Base-by-base conservation (phyloP, 2,797 vertebrate genomes). In the Sebastes wilsoni region DNA sequence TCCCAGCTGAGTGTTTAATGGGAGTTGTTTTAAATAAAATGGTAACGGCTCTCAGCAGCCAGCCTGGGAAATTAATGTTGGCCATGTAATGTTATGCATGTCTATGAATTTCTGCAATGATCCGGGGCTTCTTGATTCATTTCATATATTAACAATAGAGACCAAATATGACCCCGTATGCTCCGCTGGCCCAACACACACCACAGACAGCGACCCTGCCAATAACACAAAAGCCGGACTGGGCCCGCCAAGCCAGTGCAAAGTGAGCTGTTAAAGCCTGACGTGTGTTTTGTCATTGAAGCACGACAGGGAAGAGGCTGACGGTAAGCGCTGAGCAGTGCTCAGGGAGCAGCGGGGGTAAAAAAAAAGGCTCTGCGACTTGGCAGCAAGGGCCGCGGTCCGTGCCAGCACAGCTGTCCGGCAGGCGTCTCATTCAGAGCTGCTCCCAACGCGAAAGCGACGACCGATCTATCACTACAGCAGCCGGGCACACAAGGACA, bases 341-440 rank as follows among this genome's bases (percentile, higher is more conserved):
- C 77, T 91, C 77, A 80, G 90, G 90, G 92, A 92, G 83, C 85
- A 66, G 88, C 36, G 52, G 87, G 86, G 91, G 87, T 85, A 90
- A 84, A 89, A 87, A 46, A 49, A 49, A 49, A 49, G 85, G 77
- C 85, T 92, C 88, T 88, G 88, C 27, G 82, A 92, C 87, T 94
- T 95, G 94, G 94, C 94, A 94, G 89, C 67, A 2, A 60, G 75
- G 73, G 76, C 18, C 7, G 27, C 72, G 32, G 70, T 67, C 74
- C 38, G 77, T 94, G 94, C 93, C 95, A 95, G 91, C 91, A 91
- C 94, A 94, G 95, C 93, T 94, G 95, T 94, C 94, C 87, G 55
- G 90, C 94, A 91, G 93, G 86, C 92, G 79, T 88, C 89, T 90
- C 91, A 74, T 85, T 93, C 90, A 82, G 90, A 59, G 75, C 75